Evolutionary conservation across 2,888 invertebrate species (phyloP).

Genomic region (Drosophila phalerata): DNA sequence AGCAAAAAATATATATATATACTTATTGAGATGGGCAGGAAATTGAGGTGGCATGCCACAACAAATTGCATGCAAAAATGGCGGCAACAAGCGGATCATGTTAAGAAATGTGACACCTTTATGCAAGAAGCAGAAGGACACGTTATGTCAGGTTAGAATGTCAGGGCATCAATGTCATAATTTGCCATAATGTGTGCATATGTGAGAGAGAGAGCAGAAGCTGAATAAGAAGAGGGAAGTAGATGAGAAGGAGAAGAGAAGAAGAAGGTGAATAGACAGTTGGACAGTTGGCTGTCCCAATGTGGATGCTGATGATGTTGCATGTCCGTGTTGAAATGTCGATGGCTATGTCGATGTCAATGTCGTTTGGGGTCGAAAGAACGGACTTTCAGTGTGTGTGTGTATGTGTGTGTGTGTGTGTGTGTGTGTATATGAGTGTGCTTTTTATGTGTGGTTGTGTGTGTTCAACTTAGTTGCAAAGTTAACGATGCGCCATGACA

Average conservation of each 20-base stretch:
- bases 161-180: constrained; percentile 71
- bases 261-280: constrained; percentile 12
- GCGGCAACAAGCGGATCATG: constrained; percentile 40
- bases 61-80: constrained; percentile 61
- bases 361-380: constrained; percentile 48
- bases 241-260: not conserved
- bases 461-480: constrained; percentile 59
- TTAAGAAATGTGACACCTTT: constrained; percentile 61
- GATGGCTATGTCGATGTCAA: constrained; percentile 64
- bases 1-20: constrained; percentile 6
- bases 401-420: constrained; percentile 6
- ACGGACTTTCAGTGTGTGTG: constrained; percentile 1
- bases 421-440: constrained; percentile 12
- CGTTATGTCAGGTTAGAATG: constrained; percentile 58
- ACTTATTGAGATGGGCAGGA: constrained; percentile 51
- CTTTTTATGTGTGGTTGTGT: constrained; percentile 25
- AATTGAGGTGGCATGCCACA: constrained; percentile 53
- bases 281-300: constrained; percentile 35
- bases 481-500: constrained; percentile 66
- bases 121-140: constrained; percentile 44
- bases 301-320: constrained; percentile 65
- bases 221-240: not conserved
- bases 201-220: constrained; percentile 1
- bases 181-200: constrained; percentile 69
- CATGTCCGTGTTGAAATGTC: constrained; percentile 65